Conservation (phyloP, 2,113 vertebrate genomes). For the Sminthopsis crassicaudata region DNA sequence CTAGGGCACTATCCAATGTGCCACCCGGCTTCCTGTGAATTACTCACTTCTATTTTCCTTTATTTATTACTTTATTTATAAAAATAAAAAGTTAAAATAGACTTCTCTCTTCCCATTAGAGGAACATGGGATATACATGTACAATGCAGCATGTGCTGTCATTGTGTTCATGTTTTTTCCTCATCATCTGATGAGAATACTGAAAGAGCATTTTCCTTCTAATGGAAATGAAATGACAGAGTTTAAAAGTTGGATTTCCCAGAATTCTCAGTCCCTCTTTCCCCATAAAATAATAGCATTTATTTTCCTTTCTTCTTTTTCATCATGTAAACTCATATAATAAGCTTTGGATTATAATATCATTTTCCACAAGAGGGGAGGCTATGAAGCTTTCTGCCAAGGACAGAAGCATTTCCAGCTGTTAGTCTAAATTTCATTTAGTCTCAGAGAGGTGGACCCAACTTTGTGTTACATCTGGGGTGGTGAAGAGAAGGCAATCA, state of each 20-base stretch:
- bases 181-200: slow-evolving; percentile 23
- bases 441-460: background rate
- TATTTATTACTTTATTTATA: background rate
- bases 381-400: slow-evolving; percentile 55
- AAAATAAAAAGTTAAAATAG: slow-evolving; percentile 39
- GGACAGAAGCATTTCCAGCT: slow-evolving; percentile 73
- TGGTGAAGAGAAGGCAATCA: slow-evolving; percentile 42
- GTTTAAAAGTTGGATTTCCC: slow-evolving; percentile 56
- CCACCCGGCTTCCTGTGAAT: background rate
- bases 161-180: background rate
- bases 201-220: slow-evolving; percentile 44
- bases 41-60: background rate
- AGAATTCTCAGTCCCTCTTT: slow-evolving; percentile 56
- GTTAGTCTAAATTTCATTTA: slow-evolving; percentile 63
- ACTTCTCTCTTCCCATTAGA: background rate
- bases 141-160: background rate
- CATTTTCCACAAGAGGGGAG: slow-evolving; percentile 68
- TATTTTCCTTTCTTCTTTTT: slow-evolving; percentile 58
- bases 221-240: slow-evolving; percentile 52
- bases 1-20: background rate
- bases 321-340: slow-evolving; percentile 70
- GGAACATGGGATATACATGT: background rate
- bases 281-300: slow-evolving; percentile 69
- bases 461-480: slow-evolving; percentile 13
- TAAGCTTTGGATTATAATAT: slow-evolving; percentile 67